Evolutionary conservation across 2,797 vertebrate genomes (phyloP).

Genomic region (Acanthornis magna): DNA sequence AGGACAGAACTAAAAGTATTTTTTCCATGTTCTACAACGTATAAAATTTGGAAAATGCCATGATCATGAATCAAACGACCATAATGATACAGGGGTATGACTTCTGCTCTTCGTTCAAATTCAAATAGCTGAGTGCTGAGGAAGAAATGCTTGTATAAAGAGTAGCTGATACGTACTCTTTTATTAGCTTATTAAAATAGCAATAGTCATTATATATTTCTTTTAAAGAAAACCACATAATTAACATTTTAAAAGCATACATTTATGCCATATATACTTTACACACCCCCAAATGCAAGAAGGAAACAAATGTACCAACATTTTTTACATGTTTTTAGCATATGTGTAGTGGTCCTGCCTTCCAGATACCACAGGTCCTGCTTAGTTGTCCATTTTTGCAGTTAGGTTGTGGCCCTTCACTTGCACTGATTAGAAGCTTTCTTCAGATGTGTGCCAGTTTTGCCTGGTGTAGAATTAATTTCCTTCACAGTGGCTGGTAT

Average conservation of each 20-base stretch:
- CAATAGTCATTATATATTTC: neutral
- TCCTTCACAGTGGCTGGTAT: neutral
- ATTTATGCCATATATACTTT: neutral
- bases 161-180: neutral
- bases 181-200: neutral
- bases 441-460: neutral
- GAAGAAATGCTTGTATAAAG: constrained; percentile 11
- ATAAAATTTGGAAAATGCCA: constrained; percentile 60
- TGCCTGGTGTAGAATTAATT: too few species aligned
- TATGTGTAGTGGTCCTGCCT: neutral
- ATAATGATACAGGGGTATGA: constrained; percentile 29
- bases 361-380: neutral
- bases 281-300: accelerated
- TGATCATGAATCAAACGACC: constrained; percentile 38
- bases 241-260: neutral
- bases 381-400: neutral
- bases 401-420: neutral
- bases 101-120: constrained; percentile 15
- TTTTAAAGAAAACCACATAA: neutral
- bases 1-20: constrained; percentile 52
- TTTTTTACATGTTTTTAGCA: neutral
- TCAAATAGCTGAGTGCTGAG: constrained; percentile 17
- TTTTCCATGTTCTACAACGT: constrained; percentile 8
- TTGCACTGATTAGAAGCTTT: neutral
- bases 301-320: neutral